Conservation (phyloP, 2,797 vertebrate species). For the Cephalopachus bancanus region DNA sequence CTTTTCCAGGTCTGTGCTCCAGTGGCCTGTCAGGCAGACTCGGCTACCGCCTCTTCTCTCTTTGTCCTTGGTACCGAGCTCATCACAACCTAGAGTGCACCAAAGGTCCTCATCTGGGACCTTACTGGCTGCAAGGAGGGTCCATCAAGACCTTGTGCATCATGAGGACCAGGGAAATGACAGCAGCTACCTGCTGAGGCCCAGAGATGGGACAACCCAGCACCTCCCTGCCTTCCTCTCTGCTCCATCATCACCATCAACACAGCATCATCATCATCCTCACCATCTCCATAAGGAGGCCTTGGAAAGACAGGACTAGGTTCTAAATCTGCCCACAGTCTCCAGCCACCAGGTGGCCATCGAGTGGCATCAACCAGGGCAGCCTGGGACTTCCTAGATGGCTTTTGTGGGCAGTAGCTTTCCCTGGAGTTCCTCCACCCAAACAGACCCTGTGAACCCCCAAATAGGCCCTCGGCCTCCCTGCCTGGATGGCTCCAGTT, state of each 20-base stretch:
- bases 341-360: neutral
- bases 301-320: neutral
- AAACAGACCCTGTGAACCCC: neutral
- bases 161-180: neutral
- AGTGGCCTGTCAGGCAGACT: neutral
- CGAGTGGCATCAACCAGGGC: rapidly evolving
- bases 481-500: neutral
- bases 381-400: neutral
- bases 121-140: neutral
- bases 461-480: neutral
- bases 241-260: no score
- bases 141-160: neutral
- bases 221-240: neutral
- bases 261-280: no score
- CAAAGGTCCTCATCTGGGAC: neutral
- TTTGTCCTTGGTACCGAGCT: neutral
- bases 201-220: neutral
- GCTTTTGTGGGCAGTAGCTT: rapidly evolving
- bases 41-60: rapidly evolving
- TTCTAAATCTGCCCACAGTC: rapidly evolving
- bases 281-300: neutral
- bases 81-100: neutral
- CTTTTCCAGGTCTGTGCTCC: neutral
- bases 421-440: neutral
- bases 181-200: no score